Base-by-base conservation (phyloP, 2,888 invertebrate genomes). In the Erebia ligea region DNA sequence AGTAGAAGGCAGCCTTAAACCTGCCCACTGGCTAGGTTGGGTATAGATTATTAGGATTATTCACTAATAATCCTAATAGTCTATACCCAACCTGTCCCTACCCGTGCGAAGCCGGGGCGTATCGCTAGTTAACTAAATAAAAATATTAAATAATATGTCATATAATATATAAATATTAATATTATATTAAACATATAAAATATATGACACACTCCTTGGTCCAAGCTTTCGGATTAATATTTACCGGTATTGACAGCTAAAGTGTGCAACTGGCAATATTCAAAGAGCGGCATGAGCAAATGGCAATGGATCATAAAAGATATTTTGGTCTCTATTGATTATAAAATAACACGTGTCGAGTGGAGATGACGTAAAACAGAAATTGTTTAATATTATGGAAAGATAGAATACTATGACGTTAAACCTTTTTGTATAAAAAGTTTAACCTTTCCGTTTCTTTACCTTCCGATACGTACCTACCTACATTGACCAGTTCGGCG, bases 291-390 rank as follows among this genome's bases (percentile, higher is more conserved):
- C 45, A 67, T 67, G 48, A 67, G 66, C 10, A 25, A 25, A 25
- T 25, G 25, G 25, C 25, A 58, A 58, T 58, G 67, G 58, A 67
- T 58, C 67, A 48, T 58, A 48, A 67, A 66, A 58, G 48, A 48
- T 67, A 67, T 67, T 58, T 67, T 50, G 48, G 67, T 48, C 58
- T 66, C 17, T 57, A 57, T 58, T 67, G 58, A 67, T 67, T 48
- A 25, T 45, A 66, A 67, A 48, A 13, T 67, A 58, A 67, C 67
- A 67, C 67, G 57, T 67, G 67, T 40, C 25, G 17, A 58, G 21
- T 5, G 6, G 6, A 1, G 4, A 54, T 64, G 64, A 64, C 64
- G 64, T 64, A 52, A 64, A 52, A 34, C 42, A 54, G 42, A 66
- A 57, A 59, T 59, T 50, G 50, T 58, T 42, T 61, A 15, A 67